These are phyloP conservation scores for Leptonema lineaticorne DNA, from an alignment of 1,140 invertebrate genomes.

Conservation along the genomic window DNA sequence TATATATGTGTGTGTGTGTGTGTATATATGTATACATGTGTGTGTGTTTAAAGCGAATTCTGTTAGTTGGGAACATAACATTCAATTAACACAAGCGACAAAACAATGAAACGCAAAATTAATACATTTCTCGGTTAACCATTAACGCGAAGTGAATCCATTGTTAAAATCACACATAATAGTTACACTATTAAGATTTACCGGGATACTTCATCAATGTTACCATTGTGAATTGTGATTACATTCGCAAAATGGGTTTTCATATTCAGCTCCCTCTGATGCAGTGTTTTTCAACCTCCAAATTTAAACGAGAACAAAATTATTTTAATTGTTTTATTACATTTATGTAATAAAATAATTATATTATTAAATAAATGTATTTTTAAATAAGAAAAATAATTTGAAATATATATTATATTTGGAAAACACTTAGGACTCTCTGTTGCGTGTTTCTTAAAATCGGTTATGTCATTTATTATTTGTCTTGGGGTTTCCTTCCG, in stretches of 20 bases:
- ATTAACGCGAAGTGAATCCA: not conserved
- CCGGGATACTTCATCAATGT: constrained; percentile 1
- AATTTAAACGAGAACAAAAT: too few species aligned
- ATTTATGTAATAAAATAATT: too few species aligned
- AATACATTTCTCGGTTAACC: not conserved
- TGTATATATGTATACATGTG: not conserved
- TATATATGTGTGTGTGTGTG: not conserved
- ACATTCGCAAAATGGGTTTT: not conserved
- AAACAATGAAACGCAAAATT: not conserved
- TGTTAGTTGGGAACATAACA: not conserved
- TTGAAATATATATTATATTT: too few species aligned
- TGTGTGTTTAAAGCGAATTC: too few species aligned
- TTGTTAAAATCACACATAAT: not conserved
- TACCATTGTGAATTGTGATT: not conserved
- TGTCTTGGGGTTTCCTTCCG: too few species aligned
- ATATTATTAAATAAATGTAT: too few species aligned
- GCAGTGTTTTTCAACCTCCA: too few species aligned
- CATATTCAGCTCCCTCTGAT: not conserved
- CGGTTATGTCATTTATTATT: too few species aligned
- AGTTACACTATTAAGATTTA: not conserved
- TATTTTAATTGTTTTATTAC: too few species aligned
- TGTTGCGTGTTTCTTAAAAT: too few species aligned
- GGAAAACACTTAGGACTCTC: too few species aligned
- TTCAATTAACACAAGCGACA: not conserved
- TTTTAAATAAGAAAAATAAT: too few species aligned